Evolutionary conservation across 2,113 vertebrate genomes (phyloP), one percentile per base, ranked within the genome.

Genomic region (Stegostoma tigrinum): DNA sequence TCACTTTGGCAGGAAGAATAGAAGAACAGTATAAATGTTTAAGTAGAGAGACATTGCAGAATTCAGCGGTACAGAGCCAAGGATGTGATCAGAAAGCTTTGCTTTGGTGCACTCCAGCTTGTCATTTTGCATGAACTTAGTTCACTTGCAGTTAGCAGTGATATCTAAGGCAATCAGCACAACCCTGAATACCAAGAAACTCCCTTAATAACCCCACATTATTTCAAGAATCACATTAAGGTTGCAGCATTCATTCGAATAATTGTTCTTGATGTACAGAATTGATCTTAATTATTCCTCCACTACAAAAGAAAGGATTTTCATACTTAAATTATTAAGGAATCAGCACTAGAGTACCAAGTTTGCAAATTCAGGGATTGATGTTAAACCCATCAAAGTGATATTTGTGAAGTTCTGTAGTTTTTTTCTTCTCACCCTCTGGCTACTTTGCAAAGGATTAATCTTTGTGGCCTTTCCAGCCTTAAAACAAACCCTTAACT

Each of bases 291-390:
- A 93, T 93, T 93, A 93, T 66, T 66, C 61, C 66, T 64, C 89
- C 89, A 66, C 61, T 66, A 91, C 61, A 93, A 66, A 66, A 38
- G 34, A 67, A 66, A 93, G 61, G 61, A 93, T 19, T 93, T 93
- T 93, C 89, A 67, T n/a, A 67, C 61, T 93, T 66, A 93, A 93
- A 38, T 93, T 93, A 93, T 66, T 93, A 91, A n/a, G 34, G 87
- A 34, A 66, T 93, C 34, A 93, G n/a, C 17, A 67, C 7, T n/a
- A 93, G 61, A 38, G n/a, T 66, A 64, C 61, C 10, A 3, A 66
- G 38, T 93, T 93, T 66, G 89, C 89, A 67, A 93, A 66, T 93
- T 66, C 34, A 66, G 89, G 23, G 61, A 64, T 91, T 64, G 42
- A 93, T n/a, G n/a, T n/a, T 66, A 23, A 93, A 38, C 19, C 21